phyloP scores from a whole-genome alignment of 2,113 vertebrate genomes.

The Saccopteryx leptura region DNA sequence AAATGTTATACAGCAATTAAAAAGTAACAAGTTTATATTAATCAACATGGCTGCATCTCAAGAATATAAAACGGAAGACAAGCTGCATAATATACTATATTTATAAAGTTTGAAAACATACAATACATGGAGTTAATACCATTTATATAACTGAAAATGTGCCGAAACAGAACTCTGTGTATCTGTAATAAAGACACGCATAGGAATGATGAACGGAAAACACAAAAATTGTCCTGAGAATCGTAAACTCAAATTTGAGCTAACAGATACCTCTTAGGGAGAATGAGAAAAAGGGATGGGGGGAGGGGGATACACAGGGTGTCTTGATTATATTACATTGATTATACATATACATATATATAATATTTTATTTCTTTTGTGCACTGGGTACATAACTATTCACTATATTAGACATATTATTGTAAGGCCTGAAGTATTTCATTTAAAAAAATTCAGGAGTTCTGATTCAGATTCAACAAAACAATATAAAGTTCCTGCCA shows the following conservation, averaged over 20 bases:
- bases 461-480: background rate
- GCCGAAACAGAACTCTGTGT: background rate
- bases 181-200: background rate
- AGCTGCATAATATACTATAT: background rate
- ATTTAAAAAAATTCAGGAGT: background rate
- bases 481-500: background rate
- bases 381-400: background rate
- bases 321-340: background rate
- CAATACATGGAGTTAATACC: background rate
- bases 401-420: background rate
- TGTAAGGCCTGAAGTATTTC: background rate
- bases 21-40: background rate
- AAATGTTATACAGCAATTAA: background rate
- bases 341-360: background rate
- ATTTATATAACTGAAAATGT: background rate
- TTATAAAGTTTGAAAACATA: slow-evolving; percentile 1
- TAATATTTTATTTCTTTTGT: background rate
- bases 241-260: background rate
- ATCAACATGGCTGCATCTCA: background rate
- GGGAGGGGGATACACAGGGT: background rate
- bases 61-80: slow-evolving; percentile 7
- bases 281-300: background rate
- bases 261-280: background rate
- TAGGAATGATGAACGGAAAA: background rate
- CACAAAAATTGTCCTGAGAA: background rate